Conservation (phyloP, 2,888 invertebrate genomes). For the Portevinia maculata region DNA sequence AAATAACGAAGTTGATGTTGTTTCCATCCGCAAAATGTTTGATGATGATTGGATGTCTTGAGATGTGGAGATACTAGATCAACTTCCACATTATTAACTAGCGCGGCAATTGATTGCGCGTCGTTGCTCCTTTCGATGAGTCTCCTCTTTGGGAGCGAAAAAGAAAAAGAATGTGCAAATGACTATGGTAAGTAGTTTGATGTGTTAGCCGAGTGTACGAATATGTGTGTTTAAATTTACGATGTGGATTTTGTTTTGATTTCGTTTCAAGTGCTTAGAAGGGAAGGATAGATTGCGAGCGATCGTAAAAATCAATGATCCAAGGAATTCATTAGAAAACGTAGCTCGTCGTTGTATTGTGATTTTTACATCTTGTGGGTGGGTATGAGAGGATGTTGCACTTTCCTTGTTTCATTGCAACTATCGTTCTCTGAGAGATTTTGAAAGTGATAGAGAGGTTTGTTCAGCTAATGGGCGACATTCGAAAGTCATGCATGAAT, state of each 20-base stretch:
- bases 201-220: neutral
- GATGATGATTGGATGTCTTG: slow-evolving; percentile 74
- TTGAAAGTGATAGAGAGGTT: slow-evolving; percentile 67
- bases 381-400: slow-evolving; percentile 43
- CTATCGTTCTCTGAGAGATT: slow-evolving; percentile 37
- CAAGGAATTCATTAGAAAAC: slow-evolving; percentile 68
- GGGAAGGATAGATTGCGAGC: slow-evolving; percentile 4
- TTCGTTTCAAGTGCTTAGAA: slow-evolving; percentile 61
- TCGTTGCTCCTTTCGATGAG: slow-evolving; percentile 30
- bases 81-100: slow-evolving; percentile 74
- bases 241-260: slow-evolving; percentile 70
- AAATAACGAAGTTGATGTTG: slow-evolving; percentile 73
- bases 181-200: slow-evolving; percentile 60
- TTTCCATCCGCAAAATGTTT: slow-evolving; percentile 66
- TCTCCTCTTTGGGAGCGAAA: slow-evolving; percentile 3
- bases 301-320: slow-evolving; percentile 72
- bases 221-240: slow-evolving; percentile 63
- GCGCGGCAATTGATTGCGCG: slow-evolving; percentile 71
- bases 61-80: slow-evolving; percentile 72
- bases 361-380: slow-evolving; percentile 25
- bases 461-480: slow-evolving; percentile 58
- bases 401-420: slow-evolving; percentile 33
- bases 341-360: slow-evolving; percentile 12
- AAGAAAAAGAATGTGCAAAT: slow-evolving; percentile 54
- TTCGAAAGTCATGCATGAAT: slow-evolving; percentile 26